Percentiles rank a stretch among this genome's conserved stretches.
Conservation (phyloP, 2,888 invertebrate species). For the Ichneumon xanthorius region DNA sequence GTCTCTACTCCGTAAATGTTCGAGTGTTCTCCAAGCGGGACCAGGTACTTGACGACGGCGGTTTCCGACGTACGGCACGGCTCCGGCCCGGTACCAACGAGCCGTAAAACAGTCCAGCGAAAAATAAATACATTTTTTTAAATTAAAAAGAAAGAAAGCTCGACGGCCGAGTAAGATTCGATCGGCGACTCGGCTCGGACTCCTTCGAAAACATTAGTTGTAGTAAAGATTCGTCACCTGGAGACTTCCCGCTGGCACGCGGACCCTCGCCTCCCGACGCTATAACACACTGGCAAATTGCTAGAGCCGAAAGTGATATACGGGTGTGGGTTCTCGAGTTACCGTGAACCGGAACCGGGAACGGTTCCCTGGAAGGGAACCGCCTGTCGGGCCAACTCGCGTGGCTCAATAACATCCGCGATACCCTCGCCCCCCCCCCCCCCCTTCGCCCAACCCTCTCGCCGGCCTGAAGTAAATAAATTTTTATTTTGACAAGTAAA, state of each 20-base stretch:
- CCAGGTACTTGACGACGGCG: conserved; percentile 28
- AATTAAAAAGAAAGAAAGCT: background rate
- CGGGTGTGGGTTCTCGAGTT: conserved; percentile 71
- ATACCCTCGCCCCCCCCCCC: conserved; percentile 48
- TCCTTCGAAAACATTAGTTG: conserved; percentile 50
- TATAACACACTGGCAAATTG: conserved; percentile 78
- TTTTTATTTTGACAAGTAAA: conserved; percentile 80
- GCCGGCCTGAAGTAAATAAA: conserved; percentile 46
- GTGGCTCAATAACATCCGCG: conserved; percentile 68
- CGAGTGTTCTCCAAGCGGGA: conserved; percentile 18
- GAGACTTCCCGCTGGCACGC: background rate
- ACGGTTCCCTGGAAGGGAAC: conserved; percentile 52
- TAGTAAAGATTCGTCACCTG: conserved; percentile 66
- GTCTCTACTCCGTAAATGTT: conserved; percentile 11
- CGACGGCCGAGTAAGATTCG: background rate
- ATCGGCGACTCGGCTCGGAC: background rate
- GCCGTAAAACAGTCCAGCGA: background rate
- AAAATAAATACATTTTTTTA: background rate
- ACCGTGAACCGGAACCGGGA: conserved; percentile 56
- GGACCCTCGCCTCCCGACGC: conserved; percentile 48
- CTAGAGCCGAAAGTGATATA: conserved; percentile 71
- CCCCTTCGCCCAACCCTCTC: background rate
- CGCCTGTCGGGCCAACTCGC: conserved; percentile 25
- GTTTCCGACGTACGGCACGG: background rate
- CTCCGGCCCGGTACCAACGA: background rate